A percentile compares a stretch with the other conserved stretches of the same genome.
Evolutionary conservation across 2,797 vertebrate genomes (phyloP).

Genomic region (Urocyon cinereoargenteus): DNA sequence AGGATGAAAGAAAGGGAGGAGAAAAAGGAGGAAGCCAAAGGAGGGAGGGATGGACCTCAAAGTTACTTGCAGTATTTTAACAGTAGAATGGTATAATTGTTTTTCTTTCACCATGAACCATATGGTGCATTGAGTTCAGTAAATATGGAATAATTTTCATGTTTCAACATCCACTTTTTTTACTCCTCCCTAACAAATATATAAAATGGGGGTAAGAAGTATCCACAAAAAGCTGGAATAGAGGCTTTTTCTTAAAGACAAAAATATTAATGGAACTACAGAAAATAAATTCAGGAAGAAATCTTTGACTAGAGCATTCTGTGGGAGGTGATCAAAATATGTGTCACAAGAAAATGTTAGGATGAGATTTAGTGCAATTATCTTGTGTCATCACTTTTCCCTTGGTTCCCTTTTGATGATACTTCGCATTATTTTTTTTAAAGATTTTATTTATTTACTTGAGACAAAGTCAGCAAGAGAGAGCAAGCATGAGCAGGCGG

Average conservation of each 20-base stretch:
- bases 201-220: neutral
- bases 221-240: neutral
- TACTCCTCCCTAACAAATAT: neutral
- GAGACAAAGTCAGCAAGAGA: no score
- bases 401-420: conserved; percentile 37
- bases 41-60: neutral
- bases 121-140: neutral
- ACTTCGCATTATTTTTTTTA: neutral
- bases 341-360: conserved; percentile 18
- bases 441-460: no score
- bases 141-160: conserved; percentile 26
- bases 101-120: neutral
- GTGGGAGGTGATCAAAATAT: neutral
- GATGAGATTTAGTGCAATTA: conserved; percentile 18
- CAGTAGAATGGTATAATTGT: conserved; percentile 12
- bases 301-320: neutral
- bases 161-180: neutral
- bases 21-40: neutral
- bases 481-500: no score
- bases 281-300: conserved; percentile 11
- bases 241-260: neutral
- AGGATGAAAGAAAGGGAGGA: neutral
- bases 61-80: conserved; percentile 6
- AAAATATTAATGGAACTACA: conserved; percentile 22
- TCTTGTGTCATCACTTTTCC: conserved; percentile 39